Evolutionary conservation across 1,140 invertebrate species (phyloP).

Genomic region (Teleopsis dalmanni): DNA sequence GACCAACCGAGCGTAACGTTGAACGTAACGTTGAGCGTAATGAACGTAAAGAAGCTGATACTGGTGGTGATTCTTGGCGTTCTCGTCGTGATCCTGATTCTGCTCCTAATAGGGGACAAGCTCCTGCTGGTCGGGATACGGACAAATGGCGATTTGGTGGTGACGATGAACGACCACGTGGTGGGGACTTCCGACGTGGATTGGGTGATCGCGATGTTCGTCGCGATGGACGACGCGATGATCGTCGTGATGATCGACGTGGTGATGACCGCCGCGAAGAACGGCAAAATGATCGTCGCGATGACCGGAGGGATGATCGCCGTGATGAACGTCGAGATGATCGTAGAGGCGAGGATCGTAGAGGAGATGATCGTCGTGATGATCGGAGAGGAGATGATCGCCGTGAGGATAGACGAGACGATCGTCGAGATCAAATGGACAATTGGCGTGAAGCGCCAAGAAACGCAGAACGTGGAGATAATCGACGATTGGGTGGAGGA

Average conservation of each 20-base stretch:
- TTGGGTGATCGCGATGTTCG: conserved; percentile 28
- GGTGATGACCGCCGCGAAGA: no score
- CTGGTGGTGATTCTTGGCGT: conserved; percentile 31
- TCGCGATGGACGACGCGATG: conserved; percentile 30
- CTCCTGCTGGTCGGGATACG: conserved; percentile 23
- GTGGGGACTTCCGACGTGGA: no score
- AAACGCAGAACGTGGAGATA: conserved; percentile 21
- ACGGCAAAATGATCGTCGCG: no score
- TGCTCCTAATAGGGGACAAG: conserved; percentile 1
- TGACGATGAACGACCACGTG: no score
- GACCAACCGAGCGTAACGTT: no score
- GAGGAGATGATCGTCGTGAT: conserved; percentile 30
- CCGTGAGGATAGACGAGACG: no score
- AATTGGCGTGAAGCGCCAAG: no score
- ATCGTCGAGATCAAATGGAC: conserved; percentile 21
- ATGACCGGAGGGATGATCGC: no score
- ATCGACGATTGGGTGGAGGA: conserved; percentile 13
- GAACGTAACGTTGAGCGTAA: no score
- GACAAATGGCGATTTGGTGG: conserved; percentile 28
- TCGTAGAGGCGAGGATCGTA: conserved; percentile 26
- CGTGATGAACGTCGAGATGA: no score
- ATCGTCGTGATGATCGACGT: no score
- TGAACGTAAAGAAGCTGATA: conserved; percentile 7
- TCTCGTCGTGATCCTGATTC: conserved; percentile 30
- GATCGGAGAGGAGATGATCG: no score